A percentile compares a stretch with the other conserved stretches of the same genome.
Conservation (phyloP, 1,140 invertebrate species). For the Probaryconus sp. region DNA sequence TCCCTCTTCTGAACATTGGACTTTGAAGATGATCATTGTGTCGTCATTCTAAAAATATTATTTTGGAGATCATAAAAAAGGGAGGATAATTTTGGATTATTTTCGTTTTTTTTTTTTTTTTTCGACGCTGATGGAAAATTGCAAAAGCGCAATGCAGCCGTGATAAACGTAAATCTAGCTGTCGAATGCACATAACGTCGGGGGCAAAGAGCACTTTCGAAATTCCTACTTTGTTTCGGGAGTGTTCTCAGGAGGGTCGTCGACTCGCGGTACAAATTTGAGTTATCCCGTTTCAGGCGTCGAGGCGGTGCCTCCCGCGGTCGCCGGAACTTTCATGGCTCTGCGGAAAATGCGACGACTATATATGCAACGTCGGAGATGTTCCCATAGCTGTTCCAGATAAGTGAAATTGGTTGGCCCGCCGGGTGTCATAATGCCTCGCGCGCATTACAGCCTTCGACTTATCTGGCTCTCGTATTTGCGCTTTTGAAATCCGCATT, state of each 20-base stretch:
- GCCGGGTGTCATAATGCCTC: slow-evolving; percentile 56
- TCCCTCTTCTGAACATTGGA: no score
- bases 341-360: slow-evolving; percentile 52
- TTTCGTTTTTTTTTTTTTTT: slow-evolving; percentile 34
- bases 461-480: slow-evolving; percentile 53
- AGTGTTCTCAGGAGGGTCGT: slow-evolving; percentile 59
- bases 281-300: slow-evolving; percentile 57
- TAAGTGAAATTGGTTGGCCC: slow-evolving; percentile 63
- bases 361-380: slow-evolving; percentile 45
- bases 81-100: no score
- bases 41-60: no score
- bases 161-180: slow-evolving; percentile 63
- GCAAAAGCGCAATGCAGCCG: slow-evolving; percentile 41
- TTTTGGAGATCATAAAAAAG: no score
- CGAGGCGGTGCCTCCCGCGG: slow-evolving; percentile 37
- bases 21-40: no score
- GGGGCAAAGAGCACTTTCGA: slow-evolving; percentile 58
- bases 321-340: slow-evolving; percentile 55
- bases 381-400: slow-evolving; percentile 59
- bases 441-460: slow-evolving; percentile 57
- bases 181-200: slow-evolving; percentile 59
- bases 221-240: slow-evolving; percentile 62
- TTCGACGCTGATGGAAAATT: slow-evolving; percentile 36
- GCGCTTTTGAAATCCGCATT: slow-evolving; percentile 42
- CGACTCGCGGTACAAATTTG: slow-evolving; percentile 60